A percentile compares a stretch with the other conserved stretches of the same genome.
phyloP scores from a whole-genome alignment of 2,797 vertebrate genomes.

The Rhynchonycteris naso region DNA sequence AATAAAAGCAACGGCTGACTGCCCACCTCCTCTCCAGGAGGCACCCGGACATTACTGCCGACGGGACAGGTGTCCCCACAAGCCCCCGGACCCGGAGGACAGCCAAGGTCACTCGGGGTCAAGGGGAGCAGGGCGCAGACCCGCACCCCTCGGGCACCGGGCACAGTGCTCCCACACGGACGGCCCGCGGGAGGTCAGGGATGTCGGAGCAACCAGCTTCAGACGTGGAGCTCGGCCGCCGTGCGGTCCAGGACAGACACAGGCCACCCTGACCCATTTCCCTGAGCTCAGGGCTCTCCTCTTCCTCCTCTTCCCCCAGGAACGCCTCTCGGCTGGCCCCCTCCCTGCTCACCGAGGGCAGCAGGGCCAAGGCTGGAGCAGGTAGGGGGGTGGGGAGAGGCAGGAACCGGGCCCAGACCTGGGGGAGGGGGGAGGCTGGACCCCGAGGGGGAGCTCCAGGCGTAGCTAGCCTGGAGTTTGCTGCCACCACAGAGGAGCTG shows the following conservation, averaged over 20 bases:
- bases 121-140: background rate
- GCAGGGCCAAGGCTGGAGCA: background rate
- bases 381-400: background rate
- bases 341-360: background rate
- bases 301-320: background rate
- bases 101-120: background rate
- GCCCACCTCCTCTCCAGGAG: too few species aligned
- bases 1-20: background rate
- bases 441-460: background rate
- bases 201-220: background rate
- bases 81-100: background rate
- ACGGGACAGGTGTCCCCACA: background rate
- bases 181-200: background rate
- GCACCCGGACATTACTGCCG: background rate
- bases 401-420: background rate
- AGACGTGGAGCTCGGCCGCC: background rate
- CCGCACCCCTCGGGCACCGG: background rate
- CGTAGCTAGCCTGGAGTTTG: background rate
- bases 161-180: accelerated
- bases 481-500: background rate
- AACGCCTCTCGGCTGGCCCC: too few species aligned
- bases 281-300: background rate
- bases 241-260: background rate
- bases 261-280: accelerated
- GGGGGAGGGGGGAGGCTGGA: accelerated